A percentile compares a stretch with the other conserved stretches of the same genome.
phyloP scores from a whole-genome alignment of 2,888 invertebrate species.

The Sylvicola fuscatus region DNA sequence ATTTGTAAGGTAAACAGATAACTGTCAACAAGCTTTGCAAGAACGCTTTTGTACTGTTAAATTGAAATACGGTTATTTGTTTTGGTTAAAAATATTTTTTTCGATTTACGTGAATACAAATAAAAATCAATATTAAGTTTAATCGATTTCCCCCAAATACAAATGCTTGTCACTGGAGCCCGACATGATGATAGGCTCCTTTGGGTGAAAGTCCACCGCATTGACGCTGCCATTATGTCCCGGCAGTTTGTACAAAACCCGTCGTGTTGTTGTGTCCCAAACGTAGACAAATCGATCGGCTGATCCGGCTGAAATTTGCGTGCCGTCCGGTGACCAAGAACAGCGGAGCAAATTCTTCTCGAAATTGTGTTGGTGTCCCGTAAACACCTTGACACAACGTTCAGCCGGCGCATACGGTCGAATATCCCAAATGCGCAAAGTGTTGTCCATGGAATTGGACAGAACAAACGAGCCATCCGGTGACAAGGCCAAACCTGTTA shows the following conservation, averaged over 20 bases:
- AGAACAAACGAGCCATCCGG: slow-evolving; percentile 75
- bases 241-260: slow-evolving; percentile 88
- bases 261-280: slow-evolving; percentile 87
- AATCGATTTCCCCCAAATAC: slow-evolving; percentile 86
- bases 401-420: slow-evolving; percentile 86
- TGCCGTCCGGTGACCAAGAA: slow-evolving; percentile 85
- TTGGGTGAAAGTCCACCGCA: slow-evolving; percentile 86
- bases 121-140: slow-evolving; percentile 10
- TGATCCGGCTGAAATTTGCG: slow-evolving; percentile 72
- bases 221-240: slow-evolving; percentile 97
- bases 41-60: too few relatives aligned
- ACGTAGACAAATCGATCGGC: slow-evolving; percentile 90
- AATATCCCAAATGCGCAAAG: slow-evolving; percentile 90
- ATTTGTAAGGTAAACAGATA: too few relatives aligned
- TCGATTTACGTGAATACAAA: too few relatives aligned
- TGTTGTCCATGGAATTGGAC: slow-evolving; percentile 94
- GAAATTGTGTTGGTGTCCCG: slow-evolving; percentile 93
- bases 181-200: slow-evolving; percentile 83
- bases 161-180: slow-evolving; percentile 91
- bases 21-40: too few relatives aligned
- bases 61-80: too few relatives aligned
- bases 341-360: slow-evolving; percentile 91
- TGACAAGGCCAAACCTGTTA: slow-evolving; percentile 76
- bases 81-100: too few relatives aligned
- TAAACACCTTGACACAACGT: slow-evolving; percentile 78